Conservation (phyloP, 1,140 invertebrate species). For the Cyclina sinensis region DNA sequence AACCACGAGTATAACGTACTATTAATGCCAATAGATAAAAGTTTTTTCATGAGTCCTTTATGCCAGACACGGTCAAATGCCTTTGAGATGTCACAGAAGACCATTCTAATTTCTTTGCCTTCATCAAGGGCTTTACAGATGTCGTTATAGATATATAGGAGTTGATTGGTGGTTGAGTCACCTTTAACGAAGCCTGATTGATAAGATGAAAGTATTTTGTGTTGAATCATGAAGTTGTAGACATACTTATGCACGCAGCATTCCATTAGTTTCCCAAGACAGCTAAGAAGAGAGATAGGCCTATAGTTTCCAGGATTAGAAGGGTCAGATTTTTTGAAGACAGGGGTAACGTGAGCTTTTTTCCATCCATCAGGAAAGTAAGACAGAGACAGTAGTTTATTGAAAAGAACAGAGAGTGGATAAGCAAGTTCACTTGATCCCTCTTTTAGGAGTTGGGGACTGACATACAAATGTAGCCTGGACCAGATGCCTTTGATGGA, state of each 20-base stretch:
- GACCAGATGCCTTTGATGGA: conserved; percentile 23
- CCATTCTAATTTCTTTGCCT: too few species aligned
- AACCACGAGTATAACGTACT: too few species aligned
- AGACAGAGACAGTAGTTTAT: background rate
- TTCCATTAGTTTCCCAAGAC: conserved; percentile 52
- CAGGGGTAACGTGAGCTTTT: conserved; percentile 35
- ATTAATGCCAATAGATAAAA: too few species aligned
- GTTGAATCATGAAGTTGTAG: too few species aligned
- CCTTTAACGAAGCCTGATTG: too few species aligned
- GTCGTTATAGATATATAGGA: too few species aligned
- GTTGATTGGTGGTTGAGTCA: too few species aligned
- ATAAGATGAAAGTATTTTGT: too few species aligned
- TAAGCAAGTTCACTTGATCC: background rate
- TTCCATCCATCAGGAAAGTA: conserved; percentile 35
- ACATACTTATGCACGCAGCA: conserved; percentile 56
- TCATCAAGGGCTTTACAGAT: too few species aligned
- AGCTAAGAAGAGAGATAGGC: conserved; percentile 58
- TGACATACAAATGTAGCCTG: conserved; percentile 23
- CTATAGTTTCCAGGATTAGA: conserved; percentile 36
- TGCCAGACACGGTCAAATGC: too few species aligned
- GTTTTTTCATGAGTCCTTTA: too few species aligned
- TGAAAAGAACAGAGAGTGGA: conserved; percentile 41
- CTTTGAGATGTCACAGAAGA: too few species aligned
- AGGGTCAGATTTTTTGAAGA: conserved; percentile 35
- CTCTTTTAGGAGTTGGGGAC: conserved; percentile 30